Evolutionary conservation across 2,113 vertebrate genomes (phyloP), one percentile per base, ranked within the genome.

Genomic region (Orcinus orca): DNA sequence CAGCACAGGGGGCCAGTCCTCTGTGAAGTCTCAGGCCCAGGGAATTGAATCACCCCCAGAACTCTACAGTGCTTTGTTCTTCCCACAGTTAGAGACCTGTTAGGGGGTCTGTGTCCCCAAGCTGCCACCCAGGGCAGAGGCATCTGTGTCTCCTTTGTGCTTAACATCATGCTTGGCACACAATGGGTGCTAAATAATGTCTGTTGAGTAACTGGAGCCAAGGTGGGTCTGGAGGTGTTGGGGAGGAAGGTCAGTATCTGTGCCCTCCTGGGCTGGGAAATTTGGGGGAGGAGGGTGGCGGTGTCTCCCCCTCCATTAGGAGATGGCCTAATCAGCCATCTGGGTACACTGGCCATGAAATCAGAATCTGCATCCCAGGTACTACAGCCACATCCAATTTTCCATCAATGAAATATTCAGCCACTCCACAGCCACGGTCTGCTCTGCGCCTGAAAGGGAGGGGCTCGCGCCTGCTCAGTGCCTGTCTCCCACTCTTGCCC

Each of bases 401-500:
- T 97, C 97, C 97, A 4, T 92, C 96, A 97, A 96, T 98, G 95
- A 97, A 97, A 97, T 97, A 97, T 97, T 97, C 90, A 98, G 91
- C 82, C 11, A 44, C 58, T 90, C 77, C n/a, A 25, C 21, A 88
- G 67, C 90, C 70, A 44, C 0, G 0, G 17, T 60, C 89, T 77
- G 88, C 62, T 87, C 79, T 86, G 88, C 36, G 12, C 58, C 96
- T 58, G 62, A 62, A 65, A 91, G 73, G 73, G 50, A 80, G 63
- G 68, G 31, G 15, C 11, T 80, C 44, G 31, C 3, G 29, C 21
- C 63, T 92, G 38, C 70, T 53, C 63, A 26, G 63, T 0, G 60
- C n/a, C n/a, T 36, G 29, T 18, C 74, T 86, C 70, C 10, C 9
- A 5, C 70, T 82, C n/a, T 3, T 82, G 33, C 44, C 41, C 25